phyloP scores from a whole-genome alignment of 1,140 invertebrate species.

The Camponotus vicinus region DNA sequence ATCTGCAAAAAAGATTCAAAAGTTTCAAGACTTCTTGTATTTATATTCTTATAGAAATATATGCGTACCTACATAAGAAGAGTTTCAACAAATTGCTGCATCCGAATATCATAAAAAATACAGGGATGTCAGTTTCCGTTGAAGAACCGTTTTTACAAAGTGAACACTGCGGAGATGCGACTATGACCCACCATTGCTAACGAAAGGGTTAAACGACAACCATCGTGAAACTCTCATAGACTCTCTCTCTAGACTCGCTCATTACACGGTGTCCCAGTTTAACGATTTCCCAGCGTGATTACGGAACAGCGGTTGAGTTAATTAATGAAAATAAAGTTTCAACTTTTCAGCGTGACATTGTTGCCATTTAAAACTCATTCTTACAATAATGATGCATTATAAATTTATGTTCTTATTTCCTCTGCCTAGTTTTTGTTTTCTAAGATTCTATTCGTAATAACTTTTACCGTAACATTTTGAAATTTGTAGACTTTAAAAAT shows the following conservation, averaged over 20 bases:
- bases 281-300: slow-evolving; percentile 43
- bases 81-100: slow-evolving; percentile 41
- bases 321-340: slow-evolving; percentile 60
- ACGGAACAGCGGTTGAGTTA: slow-evolving; percentile 55
- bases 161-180: slow-evolving; percentile 42
- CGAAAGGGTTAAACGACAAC: slow-evolving; percentile 55
- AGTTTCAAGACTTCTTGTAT: background rate
- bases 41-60: background rate
- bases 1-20: background rate
- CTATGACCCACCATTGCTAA: slow-evolving; percentile 42
- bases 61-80: background rate
- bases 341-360: slow-evolving; percentile 41
- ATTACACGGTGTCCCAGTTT: slow-evolving; percentile 57
- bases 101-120: slow-evolving; percentile 31
- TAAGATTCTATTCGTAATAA: background rate
- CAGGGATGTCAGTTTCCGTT: slow-evolving; percentile 34
- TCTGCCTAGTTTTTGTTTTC: background rate
- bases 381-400: slow-evolving; percentile 28
- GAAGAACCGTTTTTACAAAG: slow-evolving; percentile 42
- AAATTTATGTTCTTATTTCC: background rate
- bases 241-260: slow-evolving; percentile 32
- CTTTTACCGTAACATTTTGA: background rate
- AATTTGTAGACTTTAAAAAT: background rate
- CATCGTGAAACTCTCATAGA: slow-evolving; percentile 27
- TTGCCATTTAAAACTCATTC: slow-evolving; percentile 20